phyloP scores from a whole-genome alignment of 2,888 invertebrate genomes.

The Falcaria lacertinaria region DNA sequence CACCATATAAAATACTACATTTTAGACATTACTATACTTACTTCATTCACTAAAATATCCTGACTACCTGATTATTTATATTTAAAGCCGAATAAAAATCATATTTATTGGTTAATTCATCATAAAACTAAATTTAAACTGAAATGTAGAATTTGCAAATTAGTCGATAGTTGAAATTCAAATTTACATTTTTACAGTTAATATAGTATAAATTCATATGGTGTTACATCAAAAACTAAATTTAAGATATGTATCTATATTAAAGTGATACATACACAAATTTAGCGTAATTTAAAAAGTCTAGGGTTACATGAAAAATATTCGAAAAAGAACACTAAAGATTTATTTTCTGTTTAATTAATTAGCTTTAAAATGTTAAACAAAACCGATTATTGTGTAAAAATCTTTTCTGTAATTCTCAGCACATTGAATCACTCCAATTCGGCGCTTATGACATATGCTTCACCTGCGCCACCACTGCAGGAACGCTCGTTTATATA shows the following conservation, averaged over 20 bases:
- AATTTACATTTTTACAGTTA: slow-evolving; percentile 62
- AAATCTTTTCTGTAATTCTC: too few species aligned
- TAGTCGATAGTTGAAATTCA: slow-evolving; percentile 25
- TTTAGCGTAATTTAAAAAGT: too few species aligned
- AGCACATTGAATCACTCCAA: too few species aligned
- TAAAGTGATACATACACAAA: slow-evolving; percentile 46
- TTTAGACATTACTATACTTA: slow-evolving; percentile 22
- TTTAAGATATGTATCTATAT: slow-evolving; percentile 47
- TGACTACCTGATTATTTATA: background rate
- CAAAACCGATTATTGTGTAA: too few species aligned
- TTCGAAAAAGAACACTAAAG: too few species aligned
- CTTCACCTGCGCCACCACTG: too few species aligned
- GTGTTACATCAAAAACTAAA: slow-evolving; percentile 24
- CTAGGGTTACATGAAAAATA: too few species aligned
- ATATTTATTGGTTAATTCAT: slow-evolving; percentile 3
- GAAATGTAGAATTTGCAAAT: slow-evolving; percentile 16
- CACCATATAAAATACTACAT: slow-evolving; percentile 37
- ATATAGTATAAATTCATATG: slow-evolving; percentile 33
- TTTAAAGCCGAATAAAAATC: slow-evolving; percentile 5
- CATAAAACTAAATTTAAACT: slow-evolving; percentile 8
- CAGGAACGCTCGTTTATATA: background rate
- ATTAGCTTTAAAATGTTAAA: too few species aligned
- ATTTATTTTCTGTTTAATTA: too few species aligned
- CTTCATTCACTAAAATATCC: slow-evolving; percentile 16
- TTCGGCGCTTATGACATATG: background rate